Percentiles rank a stretch among this genome's conserved stretches.
Conservation (phyloP, 2,797 vertebrate genomes). For the Parambassis ranga region DNA sequence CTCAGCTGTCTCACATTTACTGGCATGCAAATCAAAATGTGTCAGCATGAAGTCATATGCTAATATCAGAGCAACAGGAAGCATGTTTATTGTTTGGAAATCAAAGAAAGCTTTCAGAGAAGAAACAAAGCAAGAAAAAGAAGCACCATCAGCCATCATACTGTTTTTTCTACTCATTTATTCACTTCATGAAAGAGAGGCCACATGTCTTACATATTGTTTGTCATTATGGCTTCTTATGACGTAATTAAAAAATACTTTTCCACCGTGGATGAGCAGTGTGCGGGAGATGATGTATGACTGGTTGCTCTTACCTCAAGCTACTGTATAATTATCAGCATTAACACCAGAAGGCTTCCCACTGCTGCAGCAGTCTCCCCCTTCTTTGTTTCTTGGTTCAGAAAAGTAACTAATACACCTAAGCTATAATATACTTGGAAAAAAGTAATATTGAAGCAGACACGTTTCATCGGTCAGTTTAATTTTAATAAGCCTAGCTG, state of each 20-base stretch:
- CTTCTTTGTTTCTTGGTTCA: not conserved
- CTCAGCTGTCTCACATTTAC: not conserved
- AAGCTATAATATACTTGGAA: not conserved
- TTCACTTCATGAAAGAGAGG: constrained; percentile 29
- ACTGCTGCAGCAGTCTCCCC: not conserved
- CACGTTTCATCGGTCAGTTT: not conserved
- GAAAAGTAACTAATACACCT: not conserved
- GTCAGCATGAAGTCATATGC: not conserved
- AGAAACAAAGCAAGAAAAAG: constrained; percentile 8
- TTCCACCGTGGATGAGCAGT: not conserved
- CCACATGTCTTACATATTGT: not conserved
- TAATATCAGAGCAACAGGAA: not conserved
- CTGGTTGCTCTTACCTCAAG: constrained; percentile 1
- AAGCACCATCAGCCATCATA: constrained; percentile 22
- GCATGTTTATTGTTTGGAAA: not conserved
- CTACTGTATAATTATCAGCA: not conserved
- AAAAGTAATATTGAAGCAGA: constrained; percentile 7
- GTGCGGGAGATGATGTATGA: not conserved
- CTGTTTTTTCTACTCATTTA: constrained; percentile 42
- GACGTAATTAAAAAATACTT: not conserved
- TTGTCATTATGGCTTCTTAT: constrained; percentile 24
- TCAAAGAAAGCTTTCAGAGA: not conserved
- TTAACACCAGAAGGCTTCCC: not conserved
- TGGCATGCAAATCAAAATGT: not conserved
- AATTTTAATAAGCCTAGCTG: constrained; percentile 5